phyloP scores from a whole-genome alignment of 2,888 invertebrate genomes.

The Lycophotia porphyrea region DNA sequence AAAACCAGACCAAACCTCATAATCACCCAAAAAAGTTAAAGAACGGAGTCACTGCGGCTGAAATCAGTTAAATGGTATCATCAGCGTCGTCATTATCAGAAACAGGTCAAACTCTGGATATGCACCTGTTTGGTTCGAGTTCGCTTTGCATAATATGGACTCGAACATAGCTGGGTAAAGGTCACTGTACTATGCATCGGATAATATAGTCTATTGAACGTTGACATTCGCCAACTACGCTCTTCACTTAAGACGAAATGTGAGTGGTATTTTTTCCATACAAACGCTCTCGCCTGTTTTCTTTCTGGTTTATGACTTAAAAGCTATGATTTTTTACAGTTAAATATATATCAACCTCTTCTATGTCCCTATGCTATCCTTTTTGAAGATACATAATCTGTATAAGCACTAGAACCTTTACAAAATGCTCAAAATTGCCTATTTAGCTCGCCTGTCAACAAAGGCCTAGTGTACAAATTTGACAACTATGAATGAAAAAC shows the following conservation, averaged over 20 bases:
- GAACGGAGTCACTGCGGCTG: background rate
- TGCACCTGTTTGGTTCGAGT: background rate
- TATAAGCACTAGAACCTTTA: too few relatives aligned
- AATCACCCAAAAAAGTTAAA: background rate
- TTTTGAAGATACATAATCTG: too few relatives aligned
- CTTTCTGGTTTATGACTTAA: too few relatives aligned
- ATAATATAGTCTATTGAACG: background rate
- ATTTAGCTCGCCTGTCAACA: too few relatives aligned
- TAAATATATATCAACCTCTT: too few relatives aligned
- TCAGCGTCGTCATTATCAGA: background rate
- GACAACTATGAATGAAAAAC: too few relatives aligned
- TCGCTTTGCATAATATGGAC: background rate
- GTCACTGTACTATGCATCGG: background rate
- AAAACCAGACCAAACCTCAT: background rate
- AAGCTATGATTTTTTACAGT: too few relatives aligned
- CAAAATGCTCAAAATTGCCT: too few relatives aligned
- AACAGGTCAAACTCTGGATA: background rate
- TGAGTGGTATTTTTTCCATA: too few relatives aligned
- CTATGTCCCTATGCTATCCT: too few relatives aligned
- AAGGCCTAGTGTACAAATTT: too few relatives aligned
- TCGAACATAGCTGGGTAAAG: background rate
- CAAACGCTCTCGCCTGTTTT: too few relatives aligned
- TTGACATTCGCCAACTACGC: background rate
- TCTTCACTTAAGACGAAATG: slow-evolving; percentile 7
- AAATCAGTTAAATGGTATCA: background rate